Conservation (phyloP, 2,797 vertebrate species). For the Sebastolobus alascanus region DNA sequence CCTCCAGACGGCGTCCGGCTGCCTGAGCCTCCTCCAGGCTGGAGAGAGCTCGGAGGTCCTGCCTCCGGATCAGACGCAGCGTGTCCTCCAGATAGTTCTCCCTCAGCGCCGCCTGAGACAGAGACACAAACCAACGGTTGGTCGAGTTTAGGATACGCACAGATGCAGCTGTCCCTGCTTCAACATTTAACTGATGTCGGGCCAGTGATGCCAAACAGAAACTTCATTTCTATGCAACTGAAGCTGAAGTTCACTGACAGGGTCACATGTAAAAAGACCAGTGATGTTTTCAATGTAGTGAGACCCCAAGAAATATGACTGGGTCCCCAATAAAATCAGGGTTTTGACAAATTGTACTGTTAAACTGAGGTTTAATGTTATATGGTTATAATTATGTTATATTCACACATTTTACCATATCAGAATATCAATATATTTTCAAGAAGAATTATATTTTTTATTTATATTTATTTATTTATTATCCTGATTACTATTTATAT, state of each 20-base stretch:
- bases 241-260: not conserved
- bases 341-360: too few relatives aligned
- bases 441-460: too few relatives aligned
- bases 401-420: too few relatives aligned
- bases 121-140: not conserved
- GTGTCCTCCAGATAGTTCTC: conserved; percentile 89
- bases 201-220: not conserved
- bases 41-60: conserved; percentile 76
- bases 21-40: conserved; percentile 83
- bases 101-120: conserved; percentile 76
- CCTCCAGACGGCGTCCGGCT: conserved; percentile 87
- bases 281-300: too few relatives aligned
- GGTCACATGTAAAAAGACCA: not conserved
- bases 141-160: not conserved
- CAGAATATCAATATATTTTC: too few relatives aligned
- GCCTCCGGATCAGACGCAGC: conserved; percentile 82
- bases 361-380: too few relatives aligned
- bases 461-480: too few relatives aligned
- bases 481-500: too few relatives aligned
- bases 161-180: not conserved
- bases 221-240: not conserved
- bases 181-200: not conserved
- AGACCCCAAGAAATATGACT: too few relatives aligned
- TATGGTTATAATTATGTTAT: too few relatives aligned
- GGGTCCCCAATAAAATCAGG: too few relatives aligned